phyloP scores from a whole-genome alignment of 2,113 vertebrate species.

The Vireo altiloquus region DNA sequence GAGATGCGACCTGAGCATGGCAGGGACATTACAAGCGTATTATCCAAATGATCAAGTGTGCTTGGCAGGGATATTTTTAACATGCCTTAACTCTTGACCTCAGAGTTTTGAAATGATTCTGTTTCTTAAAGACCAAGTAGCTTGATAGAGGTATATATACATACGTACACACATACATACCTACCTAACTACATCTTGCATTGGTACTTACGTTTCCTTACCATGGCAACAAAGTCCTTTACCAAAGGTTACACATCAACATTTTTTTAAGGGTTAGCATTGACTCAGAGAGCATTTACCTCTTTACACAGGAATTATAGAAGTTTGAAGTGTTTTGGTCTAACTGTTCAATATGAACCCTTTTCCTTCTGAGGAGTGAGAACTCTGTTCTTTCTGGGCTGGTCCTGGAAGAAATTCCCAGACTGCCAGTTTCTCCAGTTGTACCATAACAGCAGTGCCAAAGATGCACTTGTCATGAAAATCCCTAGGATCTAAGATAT shows the following conservation, averaged over 20 bases:
- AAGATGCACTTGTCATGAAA: not conserved
- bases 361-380: not conserved
- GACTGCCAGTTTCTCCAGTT: not conserved
- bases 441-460: not conserved
- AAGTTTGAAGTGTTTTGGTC: not conserved
- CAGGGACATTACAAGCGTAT: not conserved
- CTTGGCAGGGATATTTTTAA: not conserved
- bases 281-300: not conserved
- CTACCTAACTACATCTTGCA: not conserved
- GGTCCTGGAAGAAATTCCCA: not conserved
- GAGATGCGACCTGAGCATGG: not conserved
- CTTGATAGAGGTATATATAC: not conserved
- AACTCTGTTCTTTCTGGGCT: not conserved
- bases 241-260: not conserved
- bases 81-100: not conserved
- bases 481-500: not conserved
- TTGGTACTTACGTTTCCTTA: not conserved
- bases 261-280: not conserved
- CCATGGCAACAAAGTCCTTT: not conserved
- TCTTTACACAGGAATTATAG: not conserved
- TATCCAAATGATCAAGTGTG: not conserved
- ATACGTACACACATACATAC: no score
- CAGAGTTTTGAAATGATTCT: not conserved
- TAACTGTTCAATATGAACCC: not conserved
- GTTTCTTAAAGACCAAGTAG: not conserved